Evolutionary conservation across 1,140 invertebrate species (phyloP), one percentile per base, ranked within the genome.

Genomic region (Laodelphax striatellus): DNA sequence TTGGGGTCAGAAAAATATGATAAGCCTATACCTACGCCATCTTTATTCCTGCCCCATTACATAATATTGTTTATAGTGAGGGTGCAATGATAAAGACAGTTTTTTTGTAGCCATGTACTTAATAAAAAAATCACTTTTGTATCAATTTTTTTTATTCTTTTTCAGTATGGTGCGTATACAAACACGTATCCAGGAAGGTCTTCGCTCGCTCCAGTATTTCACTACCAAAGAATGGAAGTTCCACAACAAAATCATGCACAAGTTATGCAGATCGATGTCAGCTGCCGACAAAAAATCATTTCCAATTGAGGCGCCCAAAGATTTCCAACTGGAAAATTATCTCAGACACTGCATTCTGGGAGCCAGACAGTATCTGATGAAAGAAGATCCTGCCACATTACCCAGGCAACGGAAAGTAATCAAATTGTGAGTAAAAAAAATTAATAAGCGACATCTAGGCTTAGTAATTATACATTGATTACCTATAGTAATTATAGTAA

Each of bases 211-310:
- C 1, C 89, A 96, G 72, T 97, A 91, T 69, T 97, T 97, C 70
- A 96, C 94, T 0, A 92, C 87, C 9, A 78, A 88, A 43, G 81
- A 93, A 68, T 97, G 94, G 94, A 75, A 80, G 57, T 97, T 97
- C 69, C 79, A 83, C 52, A 88, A 83, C 28, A 71, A 81, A 14
- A 83, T 82, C 63, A 78, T 86, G 62, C 68, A 83, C 19, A 71
- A 80, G 60, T 68, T 97, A 0, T 77, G 80, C 65, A 71, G 79
- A 0, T 75, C 80, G 2, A 72, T 95, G 67, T 80, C 75, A 50
- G 69, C 75, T 4, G 71, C 73, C 28, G 92, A 95, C 66, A 78
- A 78, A 67, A 73, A 80, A 66, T 72, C 77, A 24, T 92, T 88
- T 67, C 78, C 80, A 1, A 82, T 89, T 70, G 34, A 13, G 2